Evolutionary conservation across 2,113 vertebrate species (phyloP).

Genomic region (Morone chrysops): DNA sequence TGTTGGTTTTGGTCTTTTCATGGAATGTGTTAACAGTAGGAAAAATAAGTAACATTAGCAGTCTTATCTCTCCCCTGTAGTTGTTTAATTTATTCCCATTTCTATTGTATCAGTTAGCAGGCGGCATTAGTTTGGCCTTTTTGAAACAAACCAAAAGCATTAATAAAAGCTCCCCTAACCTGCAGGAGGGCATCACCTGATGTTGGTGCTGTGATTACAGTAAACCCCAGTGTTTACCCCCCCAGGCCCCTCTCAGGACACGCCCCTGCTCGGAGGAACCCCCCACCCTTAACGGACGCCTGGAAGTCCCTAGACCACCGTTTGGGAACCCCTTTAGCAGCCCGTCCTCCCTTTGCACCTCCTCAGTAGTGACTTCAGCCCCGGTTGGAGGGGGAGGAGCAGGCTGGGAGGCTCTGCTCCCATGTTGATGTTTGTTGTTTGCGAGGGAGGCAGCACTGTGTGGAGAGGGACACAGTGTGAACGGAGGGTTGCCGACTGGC

Average conservation of each 20-base stretch:
- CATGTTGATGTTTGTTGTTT: conserved; percentile 74
- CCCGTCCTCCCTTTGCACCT: conserved; percentile 27
- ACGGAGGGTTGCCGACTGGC: conserved; percentile 47
- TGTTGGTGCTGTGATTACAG: no score
- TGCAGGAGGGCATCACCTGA: neutral
- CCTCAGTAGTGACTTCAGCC: conserved; percentile 52
- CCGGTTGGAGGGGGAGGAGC: conserved; percentile 68
- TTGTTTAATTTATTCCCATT: neutral
- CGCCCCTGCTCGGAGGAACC: conserved; percentile 1
- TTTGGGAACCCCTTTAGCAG: conserved; percentile 46
- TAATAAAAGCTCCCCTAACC: neutral
- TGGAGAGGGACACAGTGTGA: conserved; percentile 40
- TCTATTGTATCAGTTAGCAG: neutral
- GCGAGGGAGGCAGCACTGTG: conserved; percentile 62
- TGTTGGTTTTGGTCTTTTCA: no score
- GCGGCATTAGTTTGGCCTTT: neutral
- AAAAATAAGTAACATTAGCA: no score
- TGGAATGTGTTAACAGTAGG: no score
- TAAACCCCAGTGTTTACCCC: neutral
- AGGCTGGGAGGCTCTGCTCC: conserved; percentile 56
- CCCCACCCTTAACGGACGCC: neutral
- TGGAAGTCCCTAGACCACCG: conserved; percentile 35
- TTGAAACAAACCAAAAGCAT: neutral
- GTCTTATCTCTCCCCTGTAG: neutral
- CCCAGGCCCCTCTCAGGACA: neutral